Conservation (phyloP, 2,888 invertebrate species). For the Chelonus formosanus region DNA sequence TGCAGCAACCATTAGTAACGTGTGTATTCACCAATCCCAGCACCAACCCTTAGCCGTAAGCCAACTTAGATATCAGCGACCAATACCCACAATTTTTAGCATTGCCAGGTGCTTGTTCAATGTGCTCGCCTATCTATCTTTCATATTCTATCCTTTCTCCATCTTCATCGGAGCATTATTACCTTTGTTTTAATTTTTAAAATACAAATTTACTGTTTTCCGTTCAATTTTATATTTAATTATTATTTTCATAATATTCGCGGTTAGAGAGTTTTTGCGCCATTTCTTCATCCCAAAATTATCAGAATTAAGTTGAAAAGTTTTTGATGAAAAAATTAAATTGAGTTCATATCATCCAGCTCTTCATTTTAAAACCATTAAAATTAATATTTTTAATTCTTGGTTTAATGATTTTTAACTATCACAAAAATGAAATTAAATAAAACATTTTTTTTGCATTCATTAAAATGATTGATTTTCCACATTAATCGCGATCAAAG, state of each 20-base stretch:
- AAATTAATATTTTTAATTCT: too few species aligned
- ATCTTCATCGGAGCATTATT: constrained; percentile 13
- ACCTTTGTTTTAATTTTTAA: not conserved
- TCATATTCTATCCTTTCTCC: constrained; percentile 22
- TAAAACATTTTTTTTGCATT: too few species aligned
- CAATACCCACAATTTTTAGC: constrained; percentile 60
- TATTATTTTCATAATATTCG: too few species aligned
- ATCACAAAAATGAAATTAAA: too few species aligned
- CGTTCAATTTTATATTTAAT: too few species aligned
- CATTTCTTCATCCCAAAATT: too few species aligned
- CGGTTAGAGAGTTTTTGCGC: too few species aligned
- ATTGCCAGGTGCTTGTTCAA: constrained; percentile 61
- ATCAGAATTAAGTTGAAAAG: too few species aligned
- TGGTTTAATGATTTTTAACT: too few species aligned
- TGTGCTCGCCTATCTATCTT: constrained; percentile 48
- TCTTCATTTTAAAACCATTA: too few species aligned
- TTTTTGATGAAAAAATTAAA: too few species aligned
- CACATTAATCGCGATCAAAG: not conserved
- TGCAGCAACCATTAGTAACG: constrained; percentile 63
- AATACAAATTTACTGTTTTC: not conserved
- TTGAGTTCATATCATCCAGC: too few species aligned
- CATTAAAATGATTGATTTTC: not conserved
- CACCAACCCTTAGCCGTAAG: constrained; percentile 63
- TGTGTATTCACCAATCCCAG: constrained; percentile 57
- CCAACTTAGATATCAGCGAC: constrained; percentile 58